phyloP scores from a whole-genome alignment of 2,888 invertebrate species.

The Autographa pulchrina region DNA sequence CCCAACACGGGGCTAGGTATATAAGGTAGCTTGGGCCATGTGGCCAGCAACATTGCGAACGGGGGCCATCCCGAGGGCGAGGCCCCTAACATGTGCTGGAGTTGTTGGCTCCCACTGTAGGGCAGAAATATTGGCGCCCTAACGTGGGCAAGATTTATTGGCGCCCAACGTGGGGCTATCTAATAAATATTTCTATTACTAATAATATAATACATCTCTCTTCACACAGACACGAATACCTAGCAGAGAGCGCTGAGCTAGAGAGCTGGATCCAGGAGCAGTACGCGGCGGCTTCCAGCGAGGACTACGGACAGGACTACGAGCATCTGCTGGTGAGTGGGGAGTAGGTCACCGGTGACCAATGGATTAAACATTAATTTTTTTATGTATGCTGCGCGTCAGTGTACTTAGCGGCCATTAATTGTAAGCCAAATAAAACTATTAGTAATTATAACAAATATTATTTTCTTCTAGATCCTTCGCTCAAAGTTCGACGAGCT shows the following conservation, averaged over 20 bases:
- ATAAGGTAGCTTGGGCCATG: not conserved
- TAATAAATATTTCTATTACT: no score
- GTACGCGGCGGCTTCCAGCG: slow-evolving; percentile 95
- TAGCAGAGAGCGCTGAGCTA: slow-evolving; percentile 96
- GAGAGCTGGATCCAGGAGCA: slow-evolving; percentile 98
- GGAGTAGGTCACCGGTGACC: not conserved
- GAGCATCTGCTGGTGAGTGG: slow-evolving; percentile 94
- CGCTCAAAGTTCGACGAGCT: slow-evolving; percentile 98
- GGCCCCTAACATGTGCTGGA: no score
- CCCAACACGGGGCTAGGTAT: not conserved
- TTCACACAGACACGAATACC: slow-evolving; percentile 95
- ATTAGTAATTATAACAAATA: no score
- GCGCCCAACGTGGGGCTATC: no score
- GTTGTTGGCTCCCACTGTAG: no score
- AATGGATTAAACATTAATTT: not conserved
- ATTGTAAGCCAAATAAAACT: no score
- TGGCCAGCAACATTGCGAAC: no score
- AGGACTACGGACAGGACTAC: slow-evolving; percentile 98
- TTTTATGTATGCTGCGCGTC: no score
- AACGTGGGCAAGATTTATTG: not conserved
- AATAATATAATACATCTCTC: no score
- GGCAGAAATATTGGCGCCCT: not conserved
- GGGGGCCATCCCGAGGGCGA: no score
- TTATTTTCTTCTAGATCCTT: slow-evolving; percentile 90
- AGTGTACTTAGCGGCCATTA: no score